Evolutionary conservation across 2,888 invertebrate species (phyloP), one percentile per base, ranked within the genome.

Genomic region (Notodromas monacha): DNA sequence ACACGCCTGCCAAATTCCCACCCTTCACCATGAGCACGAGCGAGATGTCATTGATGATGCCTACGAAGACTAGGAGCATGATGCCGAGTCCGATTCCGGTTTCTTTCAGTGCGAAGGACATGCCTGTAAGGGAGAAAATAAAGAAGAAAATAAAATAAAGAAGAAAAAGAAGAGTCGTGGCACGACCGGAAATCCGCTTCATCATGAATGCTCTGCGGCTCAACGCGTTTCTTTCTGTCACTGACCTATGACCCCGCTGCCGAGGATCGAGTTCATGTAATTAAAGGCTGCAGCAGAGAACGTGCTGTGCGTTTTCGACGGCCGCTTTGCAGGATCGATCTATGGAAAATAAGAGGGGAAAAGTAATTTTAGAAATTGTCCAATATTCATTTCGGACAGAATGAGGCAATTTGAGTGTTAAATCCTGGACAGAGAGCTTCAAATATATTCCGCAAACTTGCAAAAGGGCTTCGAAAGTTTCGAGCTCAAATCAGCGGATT

Each of bases 221-320:
- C n/a, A n/a, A n/a, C n/a, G n/a, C n/a, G n/a, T n/a, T n/a, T n/a
- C n/a, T n/a, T n/a, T n/a, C n/a, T 21, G 21, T 21, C 8, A 6
- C 50, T 50, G 48, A 65, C 73, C 73, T 42, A 74, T 73, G 32
- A 74, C 68, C 36, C 74, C 73, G 42, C 72, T 72, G 34, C 74
- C 74, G 37, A 74, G 66, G 45, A 74, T 74, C 30, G 72, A 72
- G 52, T 74, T 74, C 44, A 74, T 70, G 49, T 70, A 73, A 55
- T 74, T 74, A 50, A 73, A 73, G 48, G 68, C 67, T 37, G 72
- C 68, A 51, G 63, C 61, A 15, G 67, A 64, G 36, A 68, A 63
- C 40, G 60, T 64, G 40, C 61, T 58, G 41, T 60, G 59, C 34
- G 61, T 60, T 33, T 21, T n/a, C n/a, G 8, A 8, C 21, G 8